Evolutionary conservation across 1,140 invertebrate genomes (phyloP).

Genomic region (Brachionus sp.): DNA sequence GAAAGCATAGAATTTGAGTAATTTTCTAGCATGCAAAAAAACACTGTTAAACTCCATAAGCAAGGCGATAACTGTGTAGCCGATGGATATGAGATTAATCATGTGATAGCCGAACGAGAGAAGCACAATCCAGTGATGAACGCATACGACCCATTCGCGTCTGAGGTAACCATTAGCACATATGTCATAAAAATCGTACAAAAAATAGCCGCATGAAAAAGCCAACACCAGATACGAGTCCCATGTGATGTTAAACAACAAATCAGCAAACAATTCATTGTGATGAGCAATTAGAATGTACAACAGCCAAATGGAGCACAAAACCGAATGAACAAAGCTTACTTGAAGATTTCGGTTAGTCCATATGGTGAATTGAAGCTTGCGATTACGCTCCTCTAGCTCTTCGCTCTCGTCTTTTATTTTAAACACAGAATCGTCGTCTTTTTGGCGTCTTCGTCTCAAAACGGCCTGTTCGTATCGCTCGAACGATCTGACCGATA

Average conservation of each 20-base stretch:
- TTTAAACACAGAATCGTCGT: neutral
- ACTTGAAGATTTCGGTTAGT: slow-evolving; percentile 31
- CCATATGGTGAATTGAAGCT: slow-evolving; percentile 33
- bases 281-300: neutral
- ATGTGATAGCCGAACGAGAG: slow-evolving; percentile 33
- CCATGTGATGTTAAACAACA: neutral
- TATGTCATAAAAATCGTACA: slow-evolving; percentile 44
- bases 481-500: slow-evolving; percentile 10
- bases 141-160: slow-evolving; percentile 20
- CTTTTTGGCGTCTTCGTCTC: neutral
- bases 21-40: slow-evolving; percentile 31
- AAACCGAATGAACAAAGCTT: slow-evolving; percentile 21
- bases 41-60: slow-evolving; percentile 31
- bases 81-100: slow-evolving; percentile 10
- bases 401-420: neutral
- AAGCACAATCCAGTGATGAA: slow-evolving; percentile 43
- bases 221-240: slow-evolving; percentile 22
- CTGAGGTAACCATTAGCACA: slow-evolving; percentile 24
- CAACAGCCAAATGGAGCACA: slow-evolving; percentile 19
- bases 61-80: slow-evolving; percentile 17
- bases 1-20: slow-evolving; percentile 9
- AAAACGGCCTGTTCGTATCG: slow-evolving; percentile 18
- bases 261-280: neutral
- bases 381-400: neutral
- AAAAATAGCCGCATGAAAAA: slow-evolving; percentile 35